phyloP scores from a whole-genome alignment of 1,140 invertebrate genomes.

The Lepidurus apus region DNA sequence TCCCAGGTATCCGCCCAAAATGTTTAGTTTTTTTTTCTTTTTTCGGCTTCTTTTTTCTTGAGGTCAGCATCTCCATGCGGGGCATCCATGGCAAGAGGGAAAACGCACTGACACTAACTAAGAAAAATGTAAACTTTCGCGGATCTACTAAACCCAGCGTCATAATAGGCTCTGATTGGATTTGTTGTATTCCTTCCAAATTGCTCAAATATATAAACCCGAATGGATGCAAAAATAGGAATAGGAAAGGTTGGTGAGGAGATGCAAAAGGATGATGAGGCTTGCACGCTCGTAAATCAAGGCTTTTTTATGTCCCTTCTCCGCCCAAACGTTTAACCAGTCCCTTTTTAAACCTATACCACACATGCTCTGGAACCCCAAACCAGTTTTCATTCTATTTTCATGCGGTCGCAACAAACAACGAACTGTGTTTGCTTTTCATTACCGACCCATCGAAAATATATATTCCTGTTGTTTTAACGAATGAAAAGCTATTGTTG shows the following conservation, averaged over 20 bases:
- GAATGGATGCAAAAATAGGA: too few relatives aligned
- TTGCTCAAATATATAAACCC: background rate
- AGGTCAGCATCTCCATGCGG: constrained; percentile 2
- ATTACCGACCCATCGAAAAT: background rate
- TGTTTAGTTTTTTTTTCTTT: background rate
- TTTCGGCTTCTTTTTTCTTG: background rate
- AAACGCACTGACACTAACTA: background rate
- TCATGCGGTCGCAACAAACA: background rate
- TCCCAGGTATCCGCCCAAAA: constrained; percentile 17
- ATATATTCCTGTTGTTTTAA: background rate
- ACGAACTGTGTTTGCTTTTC: constrained; percentile 14
- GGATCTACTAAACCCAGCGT: background rate
- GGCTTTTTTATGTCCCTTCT: constrained; percentile 11
- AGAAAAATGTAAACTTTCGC: background rate
- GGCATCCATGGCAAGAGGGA: background rate
- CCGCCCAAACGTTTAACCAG: constrained; percentile 20
- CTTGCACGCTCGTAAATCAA: background rate
- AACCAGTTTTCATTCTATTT: constrained; percentile 18
- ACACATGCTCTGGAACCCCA: constrained; percentile 14
- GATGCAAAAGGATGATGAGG: background rate
- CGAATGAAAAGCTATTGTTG: background rate
- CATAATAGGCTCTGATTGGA: background rate
- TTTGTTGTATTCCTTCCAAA: background rate
- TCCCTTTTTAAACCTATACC: constrained; percentile 9
- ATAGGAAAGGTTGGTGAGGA: background rate